Evolutionary conservation across 2,797 vertebrate genomes (phyloP).

Genomic region (Fistularia tabacaria): DNA sequence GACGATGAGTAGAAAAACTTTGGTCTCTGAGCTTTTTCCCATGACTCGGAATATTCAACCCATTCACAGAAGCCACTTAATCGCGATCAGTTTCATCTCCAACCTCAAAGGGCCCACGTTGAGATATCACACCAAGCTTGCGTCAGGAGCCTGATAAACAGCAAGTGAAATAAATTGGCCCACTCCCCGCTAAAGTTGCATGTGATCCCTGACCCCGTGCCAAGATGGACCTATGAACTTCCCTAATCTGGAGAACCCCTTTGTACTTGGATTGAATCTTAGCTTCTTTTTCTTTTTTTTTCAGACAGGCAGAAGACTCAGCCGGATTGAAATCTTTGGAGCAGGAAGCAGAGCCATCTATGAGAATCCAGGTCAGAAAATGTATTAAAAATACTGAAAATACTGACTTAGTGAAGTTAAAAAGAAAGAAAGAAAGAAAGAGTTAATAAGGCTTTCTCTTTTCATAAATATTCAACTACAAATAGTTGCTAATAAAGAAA

Average conservation of each 20-base stretch:
- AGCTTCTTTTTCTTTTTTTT: conserved; percentile 25
- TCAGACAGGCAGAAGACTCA: conserved; percentile 13
- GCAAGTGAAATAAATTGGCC: conserved; percentile 38
- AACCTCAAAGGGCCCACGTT: conserved; percentile 32
- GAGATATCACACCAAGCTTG: conserved; percentile 31
- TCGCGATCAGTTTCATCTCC: conserved; percentile 50
- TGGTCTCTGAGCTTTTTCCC: conserved; percentile 15
- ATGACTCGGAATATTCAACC: conserved; percentile 37
- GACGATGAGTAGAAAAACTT: conserved; percentile 19
- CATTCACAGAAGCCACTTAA: conserved; percentile 25
- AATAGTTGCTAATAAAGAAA: no score
- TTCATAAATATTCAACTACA: no score
- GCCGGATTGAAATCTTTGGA: background rate
- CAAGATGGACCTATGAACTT: conserved; percentile 38
- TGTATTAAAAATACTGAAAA: conserved; percentile 9
- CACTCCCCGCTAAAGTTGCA: conserved; percentile 52
- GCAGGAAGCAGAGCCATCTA: no score
- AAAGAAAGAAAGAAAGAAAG: no score
- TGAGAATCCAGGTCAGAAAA: background rate
- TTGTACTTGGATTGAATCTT: conserved; percentile 64
- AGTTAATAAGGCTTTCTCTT: no score
- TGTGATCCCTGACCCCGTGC: conserved; percentile 61
- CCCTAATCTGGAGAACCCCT: conserved; percentile 61
- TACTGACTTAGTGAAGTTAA: conserved; percentile 18
- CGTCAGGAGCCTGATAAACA: conserved; percentile 43